Base-by-base conservation (phyloP, 2,888 invertebrate species). In the Eristalis tenax region DNA sequence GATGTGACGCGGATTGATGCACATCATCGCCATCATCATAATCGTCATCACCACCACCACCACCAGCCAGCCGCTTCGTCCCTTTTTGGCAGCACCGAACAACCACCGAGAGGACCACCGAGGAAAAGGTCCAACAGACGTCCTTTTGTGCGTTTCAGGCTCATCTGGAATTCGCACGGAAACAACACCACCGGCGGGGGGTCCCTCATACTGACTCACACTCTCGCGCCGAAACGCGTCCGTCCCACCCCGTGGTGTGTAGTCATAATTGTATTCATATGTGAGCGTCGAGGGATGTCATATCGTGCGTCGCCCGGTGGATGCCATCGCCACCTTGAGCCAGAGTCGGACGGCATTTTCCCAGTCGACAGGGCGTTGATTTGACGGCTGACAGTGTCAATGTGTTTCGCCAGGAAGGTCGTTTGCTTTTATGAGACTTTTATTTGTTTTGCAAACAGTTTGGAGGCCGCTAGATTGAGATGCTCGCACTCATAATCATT, bases 381-480 rank as follows among this genome's bases (percentile, higher is more conserved):
- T 66, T 75, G 70, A 78, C 57, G 43, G 50, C 43, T 71, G 86
- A 86, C 69, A 82, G 74, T 78, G 81, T 69, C 85, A 81, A 78
- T 86, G 82, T 65, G 77, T 80, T 76, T 22, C 59, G 38, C 28
- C 26, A 59, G 70, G 18, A 76, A 76, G 79, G 83, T 87, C 87
- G 87, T 87, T 87, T 69, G 68, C 75, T 87, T 87, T 87, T 83
- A 87, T 83, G 83, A 80, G 68, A 50, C 22, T 83, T 87, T 87
- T 87, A 83, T 87, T 87, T 87, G 83, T 83, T 87, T 75, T 71
- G 87, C 83, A 76, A 83, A 83, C 83, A 87, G 23, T 83, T 83
- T 64, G 76, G 75, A 79, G 75, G 83, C 78, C 78, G 75, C 69
- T n/a, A 40, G 61, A 83, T 83, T 80, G 83, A 83, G 75, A 79